phyloP scores from a whole-genome alignment of 2,888 invertebrate species.

The Galeruca laticollis region DNA sequence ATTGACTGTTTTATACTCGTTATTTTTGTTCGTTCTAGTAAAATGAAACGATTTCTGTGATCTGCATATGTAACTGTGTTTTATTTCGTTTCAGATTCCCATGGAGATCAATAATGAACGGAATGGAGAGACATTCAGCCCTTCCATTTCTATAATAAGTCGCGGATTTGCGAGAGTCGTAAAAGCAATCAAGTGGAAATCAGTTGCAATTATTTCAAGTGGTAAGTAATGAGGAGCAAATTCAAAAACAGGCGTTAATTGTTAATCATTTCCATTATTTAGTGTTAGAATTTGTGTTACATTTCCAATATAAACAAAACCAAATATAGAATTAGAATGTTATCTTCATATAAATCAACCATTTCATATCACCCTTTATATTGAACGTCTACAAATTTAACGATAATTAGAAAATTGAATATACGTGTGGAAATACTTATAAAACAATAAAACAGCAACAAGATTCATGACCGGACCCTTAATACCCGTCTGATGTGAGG shows the following conservation, averaged over 20 bases:
- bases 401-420: no score
- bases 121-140: constrained; percentile 59
- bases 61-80: background rate
- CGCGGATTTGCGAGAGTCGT: constrained; percentile 68
- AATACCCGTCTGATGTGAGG: constrained; percentile 5
- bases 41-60: background rate
- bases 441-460: background rate
- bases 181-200: constrained; percentile 70
- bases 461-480: constrained; percentile 8
- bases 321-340: no score
- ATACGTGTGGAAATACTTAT: background rate
- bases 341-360: no score
- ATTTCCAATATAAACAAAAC: no score
- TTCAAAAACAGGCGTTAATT: no score
- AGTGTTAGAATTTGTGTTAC: no score
- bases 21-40: background rate
- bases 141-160: constrained; percentile 67
- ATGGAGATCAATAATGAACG: constrained; percentile 37
- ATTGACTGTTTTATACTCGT: no score
- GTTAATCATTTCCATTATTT: no score
- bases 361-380: no score
- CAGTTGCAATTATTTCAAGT: constrained; percentile 69
- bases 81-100: constrained; percentile 42
- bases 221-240: constrained; percentile 64
- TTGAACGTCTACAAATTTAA: no score